Evolutionary conservation across 2,888 invertebrate genomes (phyloP).

Genomic region (Anodontia alba): DNA sequence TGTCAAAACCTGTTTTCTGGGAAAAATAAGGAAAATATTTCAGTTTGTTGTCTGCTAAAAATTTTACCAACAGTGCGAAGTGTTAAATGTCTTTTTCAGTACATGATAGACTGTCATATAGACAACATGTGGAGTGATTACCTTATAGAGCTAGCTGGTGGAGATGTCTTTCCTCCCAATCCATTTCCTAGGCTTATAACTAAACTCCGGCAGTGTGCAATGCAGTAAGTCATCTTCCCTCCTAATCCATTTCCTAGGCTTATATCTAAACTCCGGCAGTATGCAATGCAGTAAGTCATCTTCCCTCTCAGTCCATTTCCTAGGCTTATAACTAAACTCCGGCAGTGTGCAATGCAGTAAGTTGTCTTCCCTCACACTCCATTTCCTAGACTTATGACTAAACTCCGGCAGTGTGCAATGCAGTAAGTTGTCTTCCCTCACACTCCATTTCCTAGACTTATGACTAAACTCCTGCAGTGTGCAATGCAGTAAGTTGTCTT

Average conservation of each 20-base stretch:
- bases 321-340: constrained; percentile 57
- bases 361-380: background rate
- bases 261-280: constrained; percentile 45
- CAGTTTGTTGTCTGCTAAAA: too few species aligned
- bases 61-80: too few species aligned
- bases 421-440: constrained; percentile 53
- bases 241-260: constrained; percentile 58
- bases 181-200: constrained; percentile 75
- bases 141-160: constrained; percentile 59
- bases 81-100: constrained; percentile 72
- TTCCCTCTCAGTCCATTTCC: constrained; percentile 40
- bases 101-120: constrained; percentile 77
- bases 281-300: constrained; percentile 68
- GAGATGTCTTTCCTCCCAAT: constrained; percentile 70
- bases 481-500: too few species aligned
- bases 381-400: constrained; percentile 68
- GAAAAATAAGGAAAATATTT: too few species aligned
- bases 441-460: too few species aligned
- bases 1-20: too few species aligned
- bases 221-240: constrained; percentile 61
- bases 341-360: constrained; percentile 69
- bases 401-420: constrained; percentile 57
- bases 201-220: constrained; percentile 60
- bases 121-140: constrained; percentile 75
- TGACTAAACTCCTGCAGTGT: too few species aligned